Base-by-base conservation (phyloP, 2,797 vertebrate genomes). In the Crocidura indochinensis region DNA sequence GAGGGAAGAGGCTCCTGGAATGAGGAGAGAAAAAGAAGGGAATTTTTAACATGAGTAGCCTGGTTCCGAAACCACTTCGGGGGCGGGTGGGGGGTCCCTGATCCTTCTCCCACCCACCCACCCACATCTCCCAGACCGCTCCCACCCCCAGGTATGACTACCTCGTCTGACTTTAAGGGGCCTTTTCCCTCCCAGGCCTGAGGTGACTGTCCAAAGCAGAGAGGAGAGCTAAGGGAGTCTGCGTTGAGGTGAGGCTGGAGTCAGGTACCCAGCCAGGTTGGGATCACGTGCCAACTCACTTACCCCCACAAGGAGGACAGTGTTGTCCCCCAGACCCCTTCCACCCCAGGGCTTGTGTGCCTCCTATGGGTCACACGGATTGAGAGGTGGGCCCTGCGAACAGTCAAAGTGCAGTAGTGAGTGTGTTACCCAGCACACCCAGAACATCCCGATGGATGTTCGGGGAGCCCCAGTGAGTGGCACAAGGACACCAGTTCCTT, bases 151-250 rank as follows among this genome's bases (percentile, higher is more conserved):
- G n/a, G n/a, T n/a, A 1, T 22, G 12, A 46, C 60, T 24, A 64
- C 68, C 92, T 62, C 71, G 46, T 76, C 56, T 69, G 72, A 38
- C 89, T 74, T 88, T 49, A 93, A 92, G 56, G 27, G 65, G 27
- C 64, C 82, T 84, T 87, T 95, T 85, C 75, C 80, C 93, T 91
- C 64, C 88, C 27, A 65, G 90, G 38, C 67, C 86, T 79, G 77
- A 90, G 92, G 67, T 72, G 85, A 91, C 65, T 96, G 91, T 91
- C 44, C 77, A 71, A 85, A 53, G 67, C 78, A 92, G 38, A 46
- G 85, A 71, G 56, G 79, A 69, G 47, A 56, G 67, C 46, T 84
- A 87, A 60, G 19, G 56, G 19, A 60, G 56, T 19, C 44, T 86
- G 86, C 60, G 65, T 51, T 60, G 74, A 38, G 73, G 38, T 60